These are phyloP conservation scores for Loxodonta africana DNA, from an alignment of 2,113 vertebrate species.

Conservation along the genomic window DNA sequence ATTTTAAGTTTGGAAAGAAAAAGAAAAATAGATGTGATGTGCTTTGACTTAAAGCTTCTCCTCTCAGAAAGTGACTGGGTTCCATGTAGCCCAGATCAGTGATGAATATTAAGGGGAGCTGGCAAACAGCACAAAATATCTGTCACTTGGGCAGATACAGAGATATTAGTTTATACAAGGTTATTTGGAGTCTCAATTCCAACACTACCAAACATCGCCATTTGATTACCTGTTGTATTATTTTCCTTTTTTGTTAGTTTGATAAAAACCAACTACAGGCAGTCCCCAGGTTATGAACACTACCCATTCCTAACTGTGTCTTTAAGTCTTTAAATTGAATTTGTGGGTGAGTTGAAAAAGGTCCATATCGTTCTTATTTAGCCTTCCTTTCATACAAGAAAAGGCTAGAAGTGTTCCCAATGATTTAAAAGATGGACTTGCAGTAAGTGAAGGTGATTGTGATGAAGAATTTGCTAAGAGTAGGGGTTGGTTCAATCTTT, in stretches of 20 bases:
- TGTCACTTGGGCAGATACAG: background rate
- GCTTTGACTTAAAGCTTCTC: background rate
- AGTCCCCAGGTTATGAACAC: no score
- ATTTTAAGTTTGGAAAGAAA: background rate
- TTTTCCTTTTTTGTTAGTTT: background rate
- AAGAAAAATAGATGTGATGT: background rate
- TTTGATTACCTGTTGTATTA: background rate
- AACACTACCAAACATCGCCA: background rate
- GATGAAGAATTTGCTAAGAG: no score
- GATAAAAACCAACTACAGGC: background rate
- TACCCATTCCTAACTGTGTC: no score
- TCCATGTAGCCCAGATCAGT: background rate
- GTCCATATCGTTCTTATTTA: no score
- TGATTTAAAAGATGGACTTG: no score
- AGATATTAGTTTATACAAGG: background rate
- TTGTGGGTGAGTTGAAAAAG: no score
- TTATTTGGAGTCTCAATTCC: background rate
- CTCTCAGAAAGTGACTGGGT: background rate
- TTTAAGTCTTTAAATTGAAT: no score
- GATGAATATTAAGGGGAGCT: rapidly evolving
- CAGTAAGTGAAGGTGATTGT: no score
- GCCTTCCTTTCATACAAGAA: no score
- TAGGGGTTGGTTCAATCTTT: no score
- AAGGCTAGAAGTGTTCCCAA: no score
- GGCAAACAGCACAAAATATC: background rate